Evolutionary conservation across 2,113 vertebrate species (phyloP).

Genomic region (Psittacula cyanocephala): DNA sequence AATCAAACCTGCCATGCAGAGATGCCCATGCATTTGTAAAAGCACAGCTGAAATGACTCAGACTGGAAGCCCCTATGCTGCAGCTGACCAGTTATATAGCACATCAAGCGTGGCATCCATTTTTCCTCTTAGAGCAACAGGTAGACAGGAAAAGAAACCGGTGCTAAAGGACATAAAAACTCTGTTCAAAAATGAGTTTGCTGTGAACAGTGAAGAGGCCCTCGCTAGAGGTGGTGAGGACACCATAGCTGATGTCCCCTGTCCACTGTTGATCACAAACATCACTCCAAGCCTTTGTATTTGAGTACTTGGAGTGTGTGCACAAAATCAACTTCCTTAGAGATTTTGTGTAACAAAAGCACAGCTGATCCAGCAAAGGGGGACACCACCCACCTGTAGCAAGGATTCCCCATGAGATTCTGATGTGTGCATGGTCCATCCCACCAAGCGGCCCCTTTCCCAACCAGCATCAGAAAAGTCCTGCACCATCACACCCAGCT

Average conservation of each 20-base stretch:
- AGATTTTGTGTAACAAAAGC: not conserved
- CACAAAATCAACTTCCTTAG: not conserved
- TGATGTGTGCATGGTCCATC: not conserved
- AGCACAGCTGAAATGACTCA: not conserved
- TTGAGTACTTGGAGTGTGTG: fast-evolving
- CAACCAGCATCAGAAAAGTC: not conserved
- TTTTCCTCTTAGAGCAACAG: not conserved
- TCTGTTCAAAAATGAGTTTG: not conserved
- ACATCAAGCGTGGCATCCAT: not conserved
- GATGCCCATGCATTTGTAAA: fast-evolving
- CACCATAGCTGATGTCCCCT: not conserved
- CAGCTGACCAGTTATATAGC: not conserved
- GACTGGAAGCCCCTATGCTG: not conserved
- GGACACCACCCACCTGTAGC: not conserved
- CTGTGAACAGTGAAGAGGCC: not conserved
- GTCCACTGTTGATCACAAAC: not conserved
- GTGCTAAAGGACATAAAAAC: not conserved
- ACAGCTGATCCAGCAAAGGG: not conserved
- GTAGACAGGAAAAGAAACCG: not conserved
- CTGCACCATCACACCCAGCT: not conserved
- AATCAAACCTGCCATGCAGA: not conserved
- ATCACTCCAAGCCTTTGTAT: not conserved
- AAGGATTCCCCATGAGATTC: not conserved
- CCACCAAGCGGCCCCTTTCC: not conserved
- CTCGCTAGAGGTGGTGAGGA: not conserved